A percentile compares a stretch with the other conserved stretches of the same genome.
Evolutionary conservation across 2,888 invertebrate genomes (phyloP).

Genomic region (Microctonus brassicae): DNA sequence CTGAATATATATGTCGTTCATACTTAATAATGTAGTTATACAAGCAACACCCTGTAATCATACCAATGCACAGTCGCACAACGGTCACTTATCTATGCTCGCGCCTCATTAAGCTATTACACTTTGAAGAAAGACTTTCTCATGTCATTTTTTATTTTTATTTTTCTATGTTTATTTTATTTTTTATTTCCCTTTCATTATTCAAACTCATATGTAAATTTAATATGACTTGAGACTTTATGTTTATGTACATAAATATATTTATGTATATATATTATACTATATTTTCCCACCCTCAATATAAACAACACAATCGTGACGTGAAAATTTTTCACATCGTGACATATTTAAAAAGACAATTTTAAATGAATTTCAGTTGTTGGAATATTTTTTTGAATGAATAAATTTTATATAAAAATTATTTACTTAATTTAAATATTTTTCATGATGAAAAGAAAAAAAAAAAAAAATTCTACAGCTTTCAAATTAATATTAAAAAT

Average conservation of each 20-base stretch:
- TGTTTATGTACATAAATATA: too few species aligned
- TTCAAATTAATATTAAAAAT: too few species aligned
- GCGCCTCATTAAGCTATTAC: constrained; percentile 49
- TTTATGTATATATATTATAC: not conserved
- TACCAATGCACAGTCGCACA: not conserved
- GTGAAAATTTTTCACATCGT: not conserved
- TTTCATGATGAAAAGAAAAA: too few species aligned
- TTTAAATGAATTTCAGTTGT: too few species aligned
- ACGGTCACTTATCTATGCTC: constrained; percentile 21
- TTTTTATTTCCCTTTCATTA: not conserved
- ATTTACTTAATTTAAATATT: too few species aligned
- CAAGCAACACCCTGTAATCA: constrained; percentile 27
- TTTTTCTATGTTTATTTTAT: not conserved
- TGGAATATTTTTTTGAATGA: too few species aligned
- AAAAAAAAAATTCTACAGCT: too few species aligned
- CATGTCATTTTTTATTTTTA: not conserved
- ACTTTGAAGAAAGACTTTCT: constrained; percentile 36
- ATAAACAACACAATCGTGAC: constrained; percentile 30
- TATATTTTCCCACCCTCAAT: constrained; percentile 24
- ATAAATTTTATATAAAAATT: too few species aligned
- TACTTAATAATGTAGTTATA: constrained; percentile 9
- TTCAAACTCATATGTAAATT: not conserved
- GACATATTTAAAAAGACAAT: constrained; percentile 10
- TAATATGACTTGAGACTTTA: not conserved
- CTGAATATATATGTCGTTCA: constrained; percentile 32